These are phyloP conservation scores for Monopis laevigella DNA, from an alignment of 2,888 invertebrate species.

Conservation along the genomic window DNA sequence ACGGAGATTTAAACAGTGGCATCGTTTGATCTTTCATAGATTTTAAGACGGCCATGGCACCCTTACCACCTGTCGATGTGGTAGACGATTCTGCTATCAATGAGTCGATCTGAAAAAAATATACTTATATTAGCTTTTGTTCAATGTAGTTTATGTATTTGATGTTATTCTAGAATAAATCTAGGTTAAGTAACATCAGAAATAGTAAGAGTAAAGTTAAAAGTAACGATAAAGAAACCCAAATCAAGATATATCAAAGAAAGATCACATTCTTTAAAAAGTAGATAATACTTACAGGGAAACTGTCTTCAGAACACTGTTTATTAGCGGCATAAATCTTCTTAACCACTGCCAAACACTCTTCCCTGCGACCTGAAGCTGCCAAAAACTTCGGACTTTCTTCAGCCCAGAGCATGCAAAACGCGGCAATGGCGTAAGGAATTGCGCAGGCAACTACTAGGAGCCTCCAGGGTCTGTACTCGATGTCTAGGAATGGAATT, in stretches of 20 bases:
- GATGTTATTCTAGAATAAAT: too few relatives aligned
- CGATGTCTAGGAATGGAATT: conserved; percentile 55
- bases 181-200: too few relatives aligned
- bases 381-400: conserved; percentile 84
- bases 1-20: conserved; percentile 62
- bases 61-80: conserved; percentile 22
- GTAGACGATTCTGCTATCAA: conserved; percentile 30
- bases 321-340: conserved; percentile 45
- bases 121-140: not conserved
- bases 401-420: conserved; percentile 69
- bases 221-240: not conserved
- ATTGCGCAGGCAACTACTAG: conserved; percentile 72
- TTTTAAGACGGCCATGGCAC: conserved; percentile 37
- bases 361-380: conserved; percentile 66
- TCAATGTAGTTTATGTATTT: not conserved
- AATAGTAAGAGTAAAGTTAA: too few relatives aligned
- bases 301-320: conserved; percentile 32
- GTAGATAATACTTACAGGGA: conserved; percentile 33
- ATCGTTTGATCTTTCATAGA: conserved; percentile 67
- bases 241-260: not conserved
- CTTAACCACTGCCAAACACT: conserved; percentile 61
- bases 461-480: conserved; percentile 79
- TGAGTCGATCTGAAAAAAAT: conserved; percentile 33
- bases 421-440: conserved; percentile 69
- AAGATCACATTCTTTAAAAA: not conserved